phyloP scores from a whole-genome alignment of 2,797 vertebrate species.

The Potorous gilbertii region DNA sequence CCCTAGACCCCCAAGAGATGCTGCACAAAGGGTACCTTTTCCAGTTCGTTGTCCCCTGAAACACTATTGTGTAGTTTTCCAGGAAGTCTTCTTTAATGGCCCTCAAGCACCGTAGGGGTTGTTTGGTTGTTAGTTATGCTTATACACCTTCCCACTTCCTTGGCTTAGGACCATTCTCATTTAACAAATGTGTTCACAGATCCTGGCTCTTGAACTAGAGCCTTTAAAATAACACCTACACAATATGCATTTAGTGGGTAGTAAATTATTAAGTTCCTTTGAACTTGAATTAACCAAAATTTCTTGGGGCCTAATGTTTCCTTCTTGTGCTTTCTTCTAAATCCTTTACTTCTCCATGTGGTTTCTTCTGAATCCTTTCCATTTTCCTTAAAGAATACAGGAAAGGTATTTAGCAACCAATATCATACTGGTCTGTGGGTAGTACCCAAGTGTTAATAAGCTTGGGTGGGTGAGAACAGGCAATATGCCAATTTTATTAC shows the following conservation, averaged over 20 bases:
- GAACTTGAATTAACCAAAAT: conserved; percentile 76
- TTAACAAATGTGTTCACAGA: conserved; percentile 73
- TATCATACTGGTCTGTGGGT: conserved; percentile 65
- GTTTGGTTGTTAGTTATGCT: not conserved
- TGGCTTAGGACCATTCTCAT: conserved; percentile 68
- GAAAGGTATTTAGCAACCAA: conserved; percentile 63
- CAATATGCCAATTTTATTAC: conserved; percentile 57
- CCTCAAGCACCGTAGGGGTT: not conserved
- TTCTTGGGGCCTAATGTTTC: conserved; percentile 67
- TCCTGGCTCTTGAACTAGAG: conserved; percentile 53
- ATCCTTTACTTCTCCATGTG: conserved; percentile 59
- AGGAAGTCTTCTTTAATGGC: not conserved
- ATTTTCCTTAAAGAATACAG: conserved; percentile 54
- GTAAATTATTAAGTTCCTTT: conserved; percentile 77
- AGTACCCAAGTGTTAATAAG: conserved; percentile 61
- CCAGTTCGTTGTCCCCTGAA: conserved; percentile 37
- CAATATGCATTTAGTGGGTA: conserved; percentile 71
- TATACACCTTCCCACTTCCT: conserved; percentile 49
- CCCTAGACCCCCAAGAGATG: not conserved
- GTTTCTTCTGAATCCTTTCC: conserved; percentile 20
- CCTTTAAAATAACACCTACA: conserved; percentile 71
- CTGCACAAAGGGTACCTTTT: conserved; percentile 46
- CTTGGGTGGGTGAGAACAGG: conserved; percentile 42
- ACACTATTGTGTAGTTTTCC: conserved; percentile 34
- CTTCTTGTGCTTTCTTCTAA: conserved; percentile 41